Base-by-base conservation (phyloP, 2,113 vertebrate genomes). In the Bubo blakistoni region DNA sequence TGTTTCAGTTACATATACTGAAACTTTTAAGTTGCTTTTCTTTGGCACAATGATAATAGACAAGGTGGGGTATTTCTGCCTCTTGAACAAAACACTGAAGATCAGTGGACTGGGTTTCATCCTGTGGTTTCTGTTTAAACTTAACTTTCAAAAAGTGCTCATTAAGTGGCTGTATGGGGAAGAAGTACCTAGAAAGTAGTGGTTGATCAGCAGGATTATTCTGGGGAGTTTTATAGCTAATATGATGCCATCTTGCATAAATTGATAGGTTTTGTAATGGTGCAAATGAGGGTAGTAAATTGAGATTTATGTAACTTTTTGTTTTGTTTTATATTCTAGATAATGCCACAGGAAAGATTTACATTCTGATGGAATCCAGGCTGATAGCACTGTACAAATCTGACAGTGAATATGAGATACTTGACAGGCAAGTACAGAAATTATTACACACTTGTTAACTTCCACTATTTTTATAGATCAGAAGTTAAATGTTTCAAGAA, bases 331-430 rank as follows among this genome's bases (percentile, higher is more conserved):
- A 26, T 51, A 7, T 97, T 69, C 32, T 70, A 99, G 99, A 99
- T 83, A 98, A 98, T 65, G 42, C 97, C 92, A 99, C 98, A 38
- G 98, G 91, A 29, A 99, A 98, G 90, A 83, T 98, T 16, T 98
- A 99, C 96, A 98, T 99, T 91, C 98, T 99, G 98, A 99, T 99
- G 99, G 99, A 99, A 98, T 98, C 99, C 94, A 98, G 99, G 80
- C 98, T 99, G 74, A 94, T 97, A 47, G 98, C 98, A n/a, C 98
- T 99, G 61, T 99, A 99, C 96, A 99, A 99, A 94, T 96, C 98
- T 7, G 99, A 99, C 93, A 97, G 90, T n/a, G 99, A 99, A 88
- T 99, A 99, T 96, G 98, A 98, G 38, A 80, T 99, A 84, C 97
- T 99, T 86, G 99, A 99, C 92, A 99, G 98, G 99, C 99, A 97